Conservation (phyloP, 2,888 invertebrate genomes). For the Macaria liturata region DNA sequence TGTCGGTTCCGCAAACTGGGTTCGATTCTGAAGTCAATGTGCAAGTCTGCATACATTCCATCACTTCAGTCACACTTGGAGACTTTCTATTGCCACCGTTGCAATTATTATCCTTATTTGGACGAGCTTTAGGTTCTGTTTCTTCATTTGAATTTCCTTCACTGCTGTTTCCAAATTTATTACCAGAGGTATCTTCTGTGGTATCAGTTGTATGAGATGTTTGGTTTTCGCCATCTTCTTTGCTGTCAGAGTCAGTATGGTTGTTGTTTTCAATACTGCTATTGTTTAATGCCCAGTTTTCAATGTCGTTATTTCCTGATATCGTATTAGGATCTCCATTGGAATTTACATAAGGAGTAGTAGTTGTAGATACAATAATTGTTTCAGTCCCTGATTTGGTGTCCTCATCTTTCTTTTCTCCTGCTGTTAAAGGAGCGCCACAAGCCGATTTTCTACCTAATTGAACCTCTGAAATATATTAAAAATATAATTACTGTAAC, state of each 20-base stretch:
- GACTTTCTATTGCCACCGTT: neutral
- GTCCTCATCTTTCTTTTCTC: neutral
- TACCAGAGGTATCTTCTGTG: too few relatives aligned
- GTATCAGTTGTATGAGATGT: too few relatives aligned
- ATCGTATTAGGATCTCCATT: too few relatives aligned
- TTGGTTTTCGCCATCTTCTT: neutral
- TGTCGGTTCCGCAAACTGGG: conserved; percentile 51
- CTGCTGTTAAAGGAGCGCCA: conserved; percentile 1
- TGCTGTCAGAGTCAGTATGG: neutral
- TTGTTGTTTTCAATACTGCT: too few relatives aligned
- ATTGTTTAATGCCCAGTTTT: too few relatives aligned
- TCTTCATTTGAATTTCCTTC: conserved; percentile 1
- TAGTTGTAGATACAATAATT: neutral
- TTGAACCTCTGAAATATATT: conserved; percentile 7
- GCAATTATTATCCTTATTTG: neutral
- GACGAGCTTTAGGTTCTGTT: neutral
- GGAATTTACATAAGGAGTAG: conserved; percentile 1
- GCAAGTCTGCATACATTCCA: conserved; percentile 26
- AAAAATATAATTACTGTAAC: neutral
- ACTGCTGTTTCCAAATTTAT: too few relatives aligned
- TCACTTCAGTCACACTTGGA: conserved; percentile 14
- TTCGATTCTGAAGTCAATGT: conserved; percentile 41
- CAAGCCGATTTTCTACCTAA: conserved; percentile 9
- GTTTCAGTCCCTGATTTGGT: too few relatives aligned
- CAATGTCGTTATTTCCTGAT: too few relatives aligned